Conservation (phyloP, 2,888 invertebrate species). For the Habroteleia sp. region DNA sequence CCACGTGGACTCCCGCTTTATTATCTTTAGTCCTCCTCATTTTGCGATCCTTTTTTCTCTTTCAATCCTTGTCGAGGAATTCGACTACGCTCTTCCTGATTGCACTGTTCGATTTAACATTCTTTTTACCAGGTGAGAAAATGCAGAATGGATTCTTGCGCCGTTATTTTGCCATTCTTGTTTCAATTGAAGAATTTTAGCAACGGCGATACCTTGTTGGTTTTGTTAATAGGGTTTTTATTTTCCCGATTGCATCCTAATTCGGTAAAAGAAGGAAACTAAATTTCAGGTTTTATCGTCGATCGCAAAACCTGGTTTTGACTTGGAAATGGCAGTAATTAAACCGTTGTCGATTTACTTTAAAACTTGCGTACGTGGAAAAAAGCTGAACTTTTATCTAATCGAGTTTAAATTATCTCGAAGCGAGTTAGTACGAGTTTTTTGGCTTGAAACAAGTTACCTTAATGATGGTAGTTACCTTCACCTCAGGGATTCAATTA, state of each 20-base stretch:
- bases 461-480: conserved; percentile 21
- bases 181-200: not conserved
- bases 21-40: conserved; percentile 52
- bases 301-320: conserved; percentile 15
- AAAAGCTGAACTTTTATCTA: conserved; percentile 35
- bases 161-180: conserved; percentile 3
- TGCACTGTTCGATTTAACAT: conserved; percentile 40
- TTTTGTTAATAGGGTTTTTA: not conserved
- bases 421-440: conserved; percentile 22
- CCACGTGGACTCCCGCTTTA: conserved; percentile 73
- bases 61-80: conserved; percentile 32
- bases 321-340: conserved; percentile 34
- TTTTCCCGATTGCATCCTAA: conserved; percentile 3
- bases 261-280: conserved; percentile 6
- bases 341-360: conserved; percentile 14
- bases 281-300: conserved; percentile 15
- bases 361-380: not conserved
- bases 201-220: not conserved
- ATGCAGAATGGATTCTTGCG: conserved; percentile 7
- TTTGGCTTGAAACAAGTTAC: conserved; percentile 10
- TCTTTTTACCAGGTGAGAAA: conserved; percentile 33
- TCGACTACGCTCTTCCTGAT: conserved; percentile 48
- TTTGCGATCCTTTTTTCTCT: conserved; percentile 33
- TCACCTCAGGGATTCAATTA: conserved; percentile 17
- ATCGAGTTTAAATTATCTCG: conserved; percentile 34